Evolutionary conservation across 2,888 invertebrate genomes (phyloP).

Genomic region (Poecilus cupreus): DNA sequence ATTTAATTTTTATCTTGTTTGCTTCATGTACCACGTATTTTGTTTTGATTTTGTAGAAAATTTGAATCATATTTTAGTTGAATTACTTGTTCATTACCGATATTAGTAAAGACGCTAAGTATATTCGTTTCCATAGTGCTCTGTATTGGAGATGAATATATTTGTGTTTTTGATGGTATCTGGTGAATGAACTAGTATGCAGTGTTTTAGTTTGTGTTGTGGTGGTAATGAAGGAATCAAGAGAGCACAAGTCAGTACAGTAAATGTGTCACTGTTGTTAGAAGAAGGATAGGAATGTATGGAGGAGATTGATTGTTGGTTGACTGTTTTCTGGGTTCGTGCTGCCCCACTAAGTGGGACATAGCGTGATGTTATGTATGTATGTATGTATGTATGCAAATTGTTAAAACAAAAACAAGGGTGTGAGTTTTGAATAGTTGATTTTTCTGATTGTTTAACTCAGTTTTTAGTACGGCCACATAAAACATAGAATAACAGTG

Average conservation of each 20-base stretch:
- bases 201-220: not conserved
- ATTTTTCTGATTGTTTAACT: not conserved
- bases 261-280: slow-evolving; percentile 35
- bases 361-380: too few species aligned
- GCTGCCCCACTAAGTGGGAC: too few species aligned
- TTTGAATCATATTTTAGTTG: not conserved
- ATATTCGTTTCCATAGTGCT: too few species aligned
- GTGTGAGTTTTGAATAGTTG: not conserved
- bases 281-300: too few species aligned
- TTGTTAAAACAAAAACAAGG: not conserved
- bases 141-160: too few species aligned
- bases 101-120: not conserved
- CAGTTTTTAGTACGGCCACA: not conserved
- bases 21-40: slow-evolving; percentile 35
- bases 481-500: not conserved
- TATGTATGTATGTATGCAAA: not conserved
- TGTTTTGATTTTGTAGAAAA: not conserved
- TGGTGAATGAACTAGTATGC: not conserved
- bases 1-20: slow-evolving; percentile 43
- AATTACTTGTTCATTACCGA: slow-evolving; percentile 6
- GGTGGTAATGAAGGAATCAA: slow-evolving; percentile 45
- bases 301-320: too few species aligned
- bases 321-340: too few species aligned
- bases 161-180: not conserved
- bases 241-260: not conserved